Evolutionary conservation across 2,797 vertebrate species (phyloP).

Genomic region (Cuniculus paca): DNA sequence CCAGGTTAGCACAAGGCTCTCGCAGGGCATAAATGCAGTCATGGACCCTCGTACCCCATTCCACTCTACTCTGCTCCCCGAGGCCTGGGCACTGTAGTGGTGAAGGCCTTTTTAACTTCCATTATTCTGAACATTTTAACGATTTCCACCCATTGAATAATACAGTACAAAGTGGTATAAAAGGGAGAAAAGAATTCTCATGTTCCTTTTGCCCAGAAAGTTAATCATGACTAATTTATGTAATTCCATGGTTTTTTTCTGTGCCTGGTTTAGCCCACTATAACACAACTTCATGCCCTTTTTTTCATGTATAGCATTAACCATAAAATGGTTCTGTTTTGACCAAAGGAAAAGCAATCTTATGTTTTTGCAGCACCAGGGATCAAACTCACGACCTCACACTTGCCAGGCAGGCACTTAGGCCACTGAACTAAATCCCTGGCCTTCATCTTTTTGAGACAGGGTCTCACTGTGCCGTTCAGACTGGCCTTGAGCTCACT

Average conservation of each 20-base stretch:
- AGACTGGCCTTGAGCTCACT: too few species aligned
- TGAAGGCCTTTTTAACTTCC: neutral
- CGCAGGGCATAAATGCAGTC: neutral
- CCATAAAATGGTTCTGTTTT: slow-evolving; percentile 50
- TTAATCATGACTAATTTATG: slow-evolving; percentile 19
- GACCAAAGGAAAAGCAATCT: neutral
- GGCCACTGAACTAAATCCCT: too few species aligned
- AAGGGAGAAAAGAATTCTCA: neutral
- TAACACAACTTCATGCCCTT: neutral
- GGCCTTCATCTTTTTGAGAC: too few species aligned
- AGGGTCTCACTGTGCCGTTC: too few species aligned
- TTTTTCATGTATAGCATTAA: slow-evolving; percentile 2
- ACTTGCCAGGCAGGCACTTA: too few species aligned
- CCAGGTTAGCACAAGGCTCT: neutral
- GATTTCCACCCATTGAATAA: neutral
- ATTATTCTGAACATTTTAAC: slow-evolving; percentile 25
- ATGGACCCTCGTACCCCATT: too few species aligned
- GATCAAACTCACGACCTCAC: too few species aligned
- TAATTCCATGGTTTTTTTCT: neutral
- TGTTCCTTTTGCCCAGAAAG: neutral
- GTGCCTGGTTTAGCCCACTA: neutral
- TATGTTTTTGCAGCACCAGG: too few species aligned
- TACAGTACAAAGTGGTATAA: neutral
- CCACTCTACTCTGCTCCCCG: neutral
- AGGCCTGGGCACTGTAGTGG: neutral